A percentile compares a stretch with the other conserved stretches of the same genome.
Conservation (phyloP, 2,113 vertebrate genomes). For the Nannospalax galili region DNA sequence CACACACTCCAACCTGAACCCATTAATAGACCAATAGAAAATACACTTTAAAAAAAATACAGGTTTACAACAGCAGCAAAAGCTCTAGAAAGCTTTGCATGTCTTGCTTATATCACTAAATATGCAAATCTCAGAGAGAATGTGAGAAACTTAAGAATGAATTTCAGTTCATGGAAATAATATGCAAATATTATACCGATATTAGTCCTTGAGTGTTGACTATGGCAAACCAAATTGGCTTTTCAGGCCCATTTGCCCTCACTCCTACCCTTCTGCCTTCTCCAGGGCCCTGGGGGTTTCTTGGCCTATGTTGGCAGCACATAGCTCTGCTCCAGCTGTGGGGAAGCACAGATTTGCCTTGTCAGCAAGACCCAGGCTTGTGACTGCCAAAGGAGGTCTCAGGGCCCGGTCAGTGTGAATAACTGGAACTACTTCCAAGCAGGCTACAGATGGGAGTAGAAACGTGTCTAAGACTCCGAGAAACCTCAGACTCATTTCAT, state of each 20-base stretch:
- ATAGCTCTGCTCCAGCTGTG: constrained; percentile 41
- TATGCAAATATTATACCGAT: not conserved
- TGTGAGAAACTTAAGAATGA: not conserved
- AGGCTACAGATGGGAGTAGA: not conserved
- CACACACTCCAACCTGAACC: not conserved
- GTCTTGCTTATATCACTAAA: not conserved
- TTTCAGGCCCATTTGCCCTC: not conserved
- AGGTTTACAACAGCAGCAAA: not conserved
- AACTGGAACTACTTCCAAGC: constrained; percentile 5
- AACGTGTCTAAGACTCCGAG: not conserved
- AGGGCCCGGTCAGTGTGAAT: constrained; percentile 21
- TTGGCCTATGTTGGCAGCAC: constrained; percentile 31
- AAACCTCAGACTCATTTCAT: not conserved
- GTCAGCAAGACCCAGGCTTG: constrained; percentile 44
- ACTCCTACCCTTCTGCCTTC: not conserved
- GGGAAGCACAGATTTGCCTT: constrained; percentile 29
- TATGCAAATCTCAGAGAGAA: not conserved
- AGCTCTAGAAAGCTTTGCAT: not conserved
- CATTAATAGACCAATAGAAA: not conserved
- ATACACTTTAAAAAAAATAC: not conserved
- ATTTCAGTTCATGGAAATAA: constrained; percentile 47
- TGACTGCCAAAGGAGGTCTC: constrained; percentile 53
- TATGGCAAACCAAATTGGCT: not conserved
- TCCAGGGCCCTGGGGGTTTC: not conserved
- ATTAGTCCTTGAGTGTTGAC: not conserved